Base-by-base conservation (phyloP, 2,797 vertebrate genomes). In the Coregonus ussuriensis region DNA sequence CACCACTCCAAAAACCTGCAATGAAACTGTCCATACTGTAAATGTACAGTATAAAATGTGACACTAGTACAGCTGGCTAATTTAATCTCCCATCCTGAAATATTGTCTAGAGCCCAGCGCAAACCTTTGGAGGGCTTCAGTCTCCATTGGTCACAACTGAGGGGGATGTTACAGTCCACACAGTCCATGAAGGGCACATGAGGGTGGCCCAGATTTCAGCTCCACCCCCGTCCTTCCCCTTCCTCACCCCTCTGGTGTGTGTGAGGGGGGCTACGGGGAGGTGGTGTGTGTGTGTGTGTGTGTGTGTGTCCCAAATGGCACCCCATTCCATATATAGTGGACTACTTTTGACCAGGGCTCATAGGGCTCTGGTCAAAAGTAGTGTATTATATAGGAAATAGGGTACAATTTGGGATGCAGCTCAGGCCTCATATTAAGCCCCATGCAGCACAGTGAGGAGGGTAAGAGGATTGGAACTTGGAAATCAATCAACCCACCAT, bases 381-480 rank as follows among this genome's bases (percentile, higher is more conserved):
- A 3, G 41, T 47, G 41, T 13, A 47, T 13, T 47, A 47, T 47
- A 13, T 47, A 13, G 41, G 9, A 9, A 47, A 47, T 3, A 47
- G 41, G 9, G 56, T n/a, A n/a, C 56, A 18, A 59, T 59, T 59
- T 59, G 56, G 18, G 56, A 59, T 59, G 16, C n/a, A 47, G 16
- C 6, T n/a, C 16, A n/a, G 1, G 56, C 6, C 56, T 18, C 6
- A 6, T 21, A 6, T 59, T 59, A 59, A 59, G 56, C 56, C 6
- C 15, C 18, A n/a, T 59, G 56, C 41, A 71, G 70, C 25, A 21
- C 47, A 51, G n/a, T 31, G 70, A 29, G 41, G n/a, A 29, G 1
- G 31, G 53, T 77, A 84, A 72, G 78, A 83, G 79, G 83, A 83
- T 82, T 84, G 25, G 25, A 25, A 25, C 25, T 25, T 25, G 25